Percentiles rank a stretch among this genome's conserved stretches.
These are phyloP conservation scores for Rhinopomastus cyanomelas DNA, from an alignment of 2,113 vertebrate species.

Conservation along the genomic window DNA sequence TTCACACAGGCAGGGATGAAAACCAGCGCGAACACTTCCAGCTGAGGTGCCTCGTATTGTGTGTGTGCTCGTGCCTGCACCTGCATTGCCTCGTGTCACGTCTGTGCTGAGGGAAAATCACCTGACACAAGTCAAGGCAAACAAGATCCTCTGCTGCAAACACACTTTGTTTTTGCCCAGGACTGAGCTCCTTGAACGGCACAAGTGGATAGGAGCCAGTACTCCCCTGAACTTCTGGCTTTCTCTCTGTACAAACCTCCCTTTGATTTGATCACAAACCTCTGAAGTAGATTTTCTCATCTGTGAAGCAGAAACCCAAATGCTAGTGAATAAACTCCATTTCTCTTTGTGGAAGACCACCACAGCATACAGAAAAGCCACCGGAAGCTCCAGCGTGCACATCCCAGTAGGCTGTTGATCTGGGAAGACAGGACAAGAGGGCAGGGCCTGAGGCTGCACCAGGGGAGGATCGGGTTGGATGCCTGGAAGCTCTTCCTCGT, in stretches of 20 bases:
- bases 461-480: no score
- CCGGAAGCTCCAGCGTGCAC: neutral
- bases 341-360: neutral
- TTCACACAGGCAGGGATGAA: neutral
- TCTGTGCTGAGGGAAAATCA: neutral
- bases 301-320: neutral
- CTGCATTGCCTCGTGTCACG: neutral
- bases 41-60: neutral
- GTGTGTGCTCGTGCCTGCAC: neutral
- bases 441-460: no score
- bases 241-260: neutral
- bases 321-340: neutral
- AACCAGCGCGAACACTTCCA: neutral
- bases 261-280: neutral
- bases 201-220: neutral
- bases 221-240: neutral
- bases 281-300: neutral
- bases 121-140: neutral
- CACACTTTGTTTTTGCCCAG: neutral
- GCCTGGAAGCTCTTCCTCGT: no score
- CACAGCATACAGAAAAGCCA: accelerated
- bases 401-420: neutral
- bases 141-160: neutral
- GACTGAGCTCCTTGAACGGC: neutral
- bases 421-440: neutral